Conservation (phyloP, 2,797 vertebrate species). For the Fistularia commersonii region DNA sequence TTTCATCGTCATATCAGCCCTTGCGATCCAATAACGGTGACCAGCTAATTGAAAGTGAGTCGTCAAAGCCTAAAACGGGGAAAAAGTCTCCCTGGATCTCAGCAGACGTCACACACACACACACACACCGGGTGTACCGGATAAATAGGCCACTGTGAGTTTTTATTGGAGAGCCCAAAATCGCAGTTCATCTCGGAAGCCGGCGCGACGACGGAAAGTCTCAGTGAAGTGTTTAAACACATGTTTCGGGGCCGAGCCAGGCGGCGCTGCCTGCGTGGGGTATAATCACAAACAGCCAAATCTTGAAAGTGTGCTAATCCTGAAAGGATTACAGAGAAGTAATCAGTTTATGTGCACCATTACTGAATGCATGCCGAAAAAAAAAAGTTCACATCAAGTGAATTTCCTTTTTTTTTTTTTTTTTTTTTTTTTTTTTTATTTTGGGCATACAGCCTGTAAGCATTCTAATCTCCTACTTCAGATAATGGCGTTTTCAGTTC, state of each 20-base stretch:
- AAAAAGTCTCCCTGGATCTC: constrained; percentile 16
- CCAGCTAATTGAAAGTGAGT: constrained; percentile 12
- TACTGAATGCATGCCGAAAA: constrained; percentile 40
- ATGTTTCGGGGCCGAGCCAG: constrained; percentile 59
- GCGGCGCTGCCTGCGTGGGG: constrained; percentile 63
- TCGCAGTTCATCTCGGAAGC: constrained; percentile 57
- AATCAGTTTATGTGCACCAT: constrained; percentile 61
- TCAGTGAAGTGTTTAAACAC: constrained; percentile 71
- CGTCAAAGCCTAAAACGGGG: too few relatives aligned
- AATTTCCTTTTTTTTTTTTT: constrained; percentile 20
- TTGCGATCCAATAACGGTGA: too few relatives aligned
- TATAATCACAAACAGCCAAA: constrained; percentile 72
- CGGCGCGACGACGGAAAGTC: constrained; percentile 56
- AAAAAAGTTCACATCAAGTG: constrained; percentile 49
- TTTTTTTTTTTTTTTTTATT: constrained; percentile 35
- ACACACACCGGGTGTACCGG: constrained; percentile 35
- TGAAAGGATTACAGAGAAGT: constrained; percentile 62
- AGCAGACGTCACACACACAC: constrained; percentile 35
- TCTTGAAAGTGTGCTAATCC: constrained; percentile 61
- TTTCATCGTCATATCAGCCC: too few relatives aligned
- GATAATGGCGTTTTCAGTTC: constrained; percentile 69
- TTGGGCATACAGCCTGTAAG: constrained; percentile 38
- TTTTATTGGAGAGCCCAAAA: constrained; percentile 60
- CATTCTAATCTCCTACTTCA: constrained; percentile 57
- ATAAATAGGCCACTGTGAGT: constrained; percentile 64